Evolutionary conservation across 2,888 invertebrate genomes (phyloP).

Genomic region (Subacronicta megacephala): DNA sequence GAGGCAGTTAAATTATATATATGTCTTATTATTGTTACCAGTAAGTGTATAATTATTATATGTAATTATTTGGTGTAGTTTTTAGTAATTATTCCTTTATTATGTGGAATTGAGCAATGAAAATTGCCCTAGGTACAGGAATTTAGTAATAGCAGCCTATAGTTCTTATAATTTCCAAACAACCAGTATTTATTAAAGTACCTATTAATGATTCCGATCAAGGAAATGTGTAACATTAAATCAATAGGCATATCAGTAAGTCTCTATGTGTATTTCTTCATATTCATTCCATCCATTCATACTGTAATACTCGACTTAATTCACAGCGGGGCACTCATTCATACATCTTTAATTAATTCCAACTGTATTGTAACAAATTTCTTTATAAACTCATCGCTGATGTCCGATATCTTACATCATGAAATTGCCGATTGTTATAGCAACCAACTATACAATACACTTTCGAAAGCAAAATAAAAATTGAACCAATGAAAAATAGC

Average conservation of each 20-base stretch:
- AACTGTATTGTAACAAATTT: slow-evolving; percentile 45
- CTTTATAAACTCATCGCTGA: slow-evolving; percentile 44
- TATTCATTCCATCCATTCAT: slow-evolving; percentile 14
- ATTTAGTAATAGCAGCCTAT: too few relatives aligned
- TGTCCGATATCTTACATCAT: slow-evolving; percentile 60
- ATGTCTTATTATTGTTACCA: too few relatives aligned
- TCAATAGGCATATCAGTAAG: neutral
- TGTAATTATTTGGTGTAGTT: too few relatives aligned
- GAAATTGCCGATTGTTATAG: slow-evolving; percentile 56
- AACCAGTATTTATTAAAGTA: too few relatives aligned
- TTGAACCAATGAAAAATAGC: slow-evolving; percentile 10
- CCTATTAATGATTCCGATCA: too few relatives aligned
- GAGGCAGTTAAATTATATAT: too few relatives aligned
- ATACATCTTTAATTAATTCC: slow-evolving; percentile 53
- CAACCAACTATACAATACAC: slow-evolving; percentile 25
- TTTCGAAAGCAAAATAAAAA: slow-evolving; percentile 21
- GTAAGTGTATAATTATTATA: too few relatives aligned
- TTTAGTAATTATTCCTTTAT: too few relatives aligned
- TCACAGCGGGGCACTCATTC: slow-evolving; percentile 47
- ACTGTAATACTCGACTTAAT: slow-evolving; percentile 14
- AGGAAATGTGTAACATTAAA: too few relatives aligned
- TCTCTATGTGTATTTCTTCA: slow-evolving; percentile 16
- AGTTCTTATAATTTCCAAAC: too few relatives aligned
- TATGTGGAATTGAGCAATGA: too few relatives aligned
- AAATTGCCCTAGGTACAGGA: too few relatives aligned